These are phyloP conservation scores for Cyanoderma ruficeps DNA, from an alignment of 2,113 vertebrate species.

Conservation along the genomic window DNA sequence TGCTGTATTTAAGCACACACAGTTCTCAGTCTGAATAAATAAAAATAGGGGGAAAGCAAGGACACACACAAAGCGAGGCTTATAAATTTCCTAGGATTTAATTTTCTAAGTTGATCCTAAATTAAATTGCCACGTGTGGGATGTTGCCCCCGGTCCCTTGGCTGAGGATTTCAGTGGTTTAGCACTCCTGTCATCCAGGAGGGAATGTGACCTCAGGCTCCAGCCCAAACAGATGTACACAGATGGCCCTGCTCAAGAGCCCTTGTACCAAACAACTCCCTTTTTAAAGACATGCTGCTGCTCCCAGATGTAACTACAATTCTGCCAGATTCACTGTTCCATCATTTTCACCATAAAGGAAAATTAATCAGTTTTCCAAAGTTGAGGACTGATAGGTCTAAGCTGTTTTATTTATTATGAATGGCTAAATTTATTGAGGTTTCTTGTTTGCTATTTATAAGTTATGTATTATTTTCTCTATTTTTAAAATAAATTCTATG, in stretches of 20 bases:
- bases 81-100: neutral
- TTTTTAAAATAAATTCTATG: neutral
- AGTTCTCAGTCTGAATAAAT: neutral
- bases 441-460: neutral
- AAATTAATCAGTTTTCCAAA: neutral
- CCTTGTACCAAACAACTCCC: neutral
- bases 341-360: neutral
- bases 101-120: neutral
- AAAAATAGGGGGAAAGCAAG: neutral
- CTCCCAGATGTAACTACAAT: neutral
- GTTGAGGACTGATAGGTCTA: neutral
- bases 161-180: neutral
- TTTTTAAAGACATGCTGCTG: neutral
- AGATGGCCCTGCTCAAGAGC: neutral
- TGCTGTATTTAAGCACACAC: neutral
- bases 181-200: neutral
- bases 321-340: neutral
- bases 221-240: neutral
- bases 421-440: fast-evolving
- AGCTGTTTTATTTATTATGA: neutral
- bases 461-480: neutral
- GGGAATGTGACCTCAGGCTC: neutral
- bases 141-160: neutral
- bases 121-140: neutral
- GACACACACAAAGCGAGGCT: neutral